Evolutionary conservation across 2,113 vertebrate species (phyloP).

Genomic region (Gymnarchus niloticus): DNA sequence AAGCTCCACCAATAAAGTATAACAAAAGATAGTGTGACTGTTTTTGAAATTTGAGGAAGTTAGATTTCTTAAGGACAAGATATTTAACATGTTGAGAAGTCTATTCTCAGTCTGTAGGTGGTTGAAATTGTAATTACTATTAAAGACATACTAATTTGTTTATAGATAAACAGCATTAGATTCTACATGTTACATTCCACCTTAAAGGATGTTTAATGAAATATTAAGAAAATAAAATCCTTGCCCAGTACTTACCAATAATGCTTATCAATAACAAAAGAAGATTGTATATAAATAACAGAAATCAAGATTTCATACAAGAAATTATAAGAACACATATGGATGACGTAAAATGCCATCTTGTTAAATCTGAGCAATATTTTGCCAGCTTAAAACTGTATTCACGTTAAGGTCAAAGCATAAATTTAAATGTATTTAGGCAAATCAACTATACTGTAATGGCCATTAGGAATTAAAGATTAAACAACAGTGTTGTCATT

Average conservation of each 20-base stretch:
- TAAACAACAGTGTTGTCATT: background rate
- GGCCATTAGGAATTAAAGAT: background rate
- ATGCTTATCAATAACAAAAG: conserved; percentile 1
- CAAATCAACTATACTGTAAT: background rate
- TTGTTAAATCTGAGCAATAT: conserved; percentile 8
- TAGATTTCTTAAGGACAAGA: background rate
- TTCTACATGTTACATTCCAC: background rate
- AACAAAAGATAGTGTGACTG: background rate
- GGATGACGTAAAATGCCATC: background rate
- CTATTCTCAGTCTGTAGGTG: background rate
- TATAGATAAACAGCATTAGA: background rate
- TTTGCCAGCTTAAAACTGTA: background rate
- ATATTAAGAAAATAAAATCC: background rate
- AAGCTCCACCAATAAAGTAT: background rate
- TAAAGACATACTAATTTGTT: background rate
- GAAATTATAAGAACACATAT: background rate
- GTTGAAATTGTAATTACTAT: background rate
- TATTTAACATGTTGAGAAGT: background rate
- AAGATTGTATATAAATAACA: background rate
- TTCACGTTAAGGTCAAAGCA: conserved; percentile 3
- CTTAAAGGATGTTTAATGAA: background rate
- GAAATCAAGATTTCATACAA: background rate
- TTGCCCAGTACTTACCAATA: background rate
- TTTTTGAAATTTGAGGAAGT: background rate
- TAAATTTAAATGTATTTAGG: conserved; percentile 4